A percentile compares a stretch with the other conserved stretches of the same genome.
These are phyloP conservation scores for Cerastis leucographa DNA, from an alignment of 2,888 invertebrate genomes.

Conservation along the genomic window DNA sequence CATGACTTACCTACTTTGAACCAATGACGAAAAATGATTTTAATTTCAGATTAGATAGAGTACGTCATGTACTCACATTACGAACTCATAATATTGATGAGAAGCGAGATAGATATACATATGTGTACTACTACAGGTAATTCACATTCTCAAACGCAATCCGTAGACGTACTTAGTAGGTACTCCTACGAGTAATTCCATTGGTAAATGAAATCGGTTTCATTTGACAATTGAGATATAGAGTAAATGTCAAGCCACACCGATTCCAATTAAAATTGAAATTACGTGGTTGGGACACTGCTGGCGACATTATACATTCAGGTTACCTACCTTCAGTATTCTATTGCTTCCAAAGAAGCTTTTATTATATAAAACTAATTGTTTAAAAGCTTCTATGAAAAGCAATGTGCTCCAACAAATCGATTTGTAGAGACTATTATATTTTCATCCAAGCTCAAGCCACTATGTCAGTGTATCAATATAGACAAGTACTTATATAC, in stretches of 20 bases:
- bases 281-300: constrained; percentile 34
- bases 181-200: constrained; percentile 41
- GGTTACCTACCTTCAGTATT: neutral
- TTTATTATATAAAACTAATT: constrained; percentile 12
- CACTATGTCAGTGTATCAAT: constrained; percentile 46
- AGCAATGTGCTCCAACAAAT: constrained; percentile 25
- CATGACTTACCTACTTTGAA: constrained; percentile 12
- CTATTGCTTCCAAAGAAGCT: neutral
- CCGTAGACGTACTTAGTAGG: constrained; percentile 8
- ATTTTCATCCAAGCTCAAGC: constrained; percentile 19
- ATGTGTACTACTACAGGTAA: constrained; percentile 1
- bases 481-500: constrained; percentile 55
- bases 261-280: constrained; percentile 53
- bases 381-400: constrained; percentile 9
- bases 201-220: constrained; percentile 46
- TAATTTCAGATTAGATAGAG: constrained; percentile 18
- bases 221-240: constrained; percentile 58
- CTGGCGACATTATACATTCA: constrained; percentile 17
- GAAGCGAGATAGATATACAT: neutral
- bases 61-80: neutral
- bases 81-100: constrained; percentile 1
- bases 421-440: constrained; percentile 12
- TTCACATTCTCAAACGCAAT: constrained; percentile 22
- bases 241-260: constrained; percentile 39
- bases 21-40: constrained; percentile 6